These are phyloP conservation scores for Lindbergichthys nudifrons DNA, from an alignment of 2,797 vertebrate species.

Conservation along the genomic window DNA sequence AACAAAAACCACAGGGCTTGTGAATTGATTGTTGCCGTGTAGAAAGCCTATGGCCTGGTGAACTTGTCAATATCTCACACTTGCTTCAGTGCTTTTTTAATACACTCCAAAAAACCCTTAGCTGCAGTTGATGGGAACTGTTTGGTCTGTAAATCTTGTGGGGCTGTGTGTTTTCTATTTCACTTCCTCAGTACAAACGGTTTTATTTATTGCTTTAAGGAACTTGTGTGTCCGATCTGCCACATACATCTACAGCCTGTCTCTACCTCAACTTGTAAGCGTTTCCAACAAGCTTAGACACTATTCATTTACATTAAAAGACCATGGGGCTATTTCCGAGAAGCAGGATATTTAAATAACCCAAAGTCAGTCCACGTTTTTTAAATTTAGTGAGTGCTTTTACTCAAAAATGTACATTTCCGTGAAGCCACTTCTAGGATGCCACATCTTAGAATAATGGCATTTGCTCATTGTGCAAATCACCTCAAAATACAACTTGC, in stretches of 20 bases:
- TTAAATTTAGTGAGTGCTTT: background rate
- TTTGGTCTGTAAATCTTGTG: background rate
- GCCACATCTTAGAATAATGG: background rate
- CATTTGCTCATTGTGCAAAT: background rate
- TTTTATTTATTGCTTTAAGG: background rate
- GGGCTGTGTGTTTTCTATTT: background rate
- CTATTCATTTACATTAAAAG: background rate
- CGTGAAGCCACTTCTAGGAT: constrained; percentile 1
- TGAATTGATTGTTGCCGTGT: background rate
- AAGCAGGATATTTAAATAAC: background rate
- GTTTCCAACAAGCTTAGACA: background rate
- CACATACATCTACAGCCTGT: background rate
- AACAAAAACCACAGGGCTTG: background rate
- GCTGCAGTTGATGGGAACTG: background rate
- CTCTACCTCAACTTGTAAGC: background rate
- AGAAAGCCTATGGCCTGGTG: background rate
- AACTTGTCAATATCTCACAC: constrained; percentile 10
- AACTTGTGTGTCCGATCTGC: background rate
- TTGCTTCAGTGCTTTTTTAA: background rate
- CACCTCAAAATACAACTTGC: constrained; percentile 4
- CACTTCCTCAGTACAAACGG: background rate
- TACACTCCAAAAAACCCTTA: background rate
- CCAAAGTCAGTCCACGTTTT: background rate
- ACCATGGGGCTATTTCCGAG: background rate
- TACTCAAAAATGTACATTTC: constrained; percentile 2